These are phyloP conservation scores for Heteropelma amictum DNA, from an alignment of 2,888 invertebrate genomes.

Conservation along the genomic window DNA sequence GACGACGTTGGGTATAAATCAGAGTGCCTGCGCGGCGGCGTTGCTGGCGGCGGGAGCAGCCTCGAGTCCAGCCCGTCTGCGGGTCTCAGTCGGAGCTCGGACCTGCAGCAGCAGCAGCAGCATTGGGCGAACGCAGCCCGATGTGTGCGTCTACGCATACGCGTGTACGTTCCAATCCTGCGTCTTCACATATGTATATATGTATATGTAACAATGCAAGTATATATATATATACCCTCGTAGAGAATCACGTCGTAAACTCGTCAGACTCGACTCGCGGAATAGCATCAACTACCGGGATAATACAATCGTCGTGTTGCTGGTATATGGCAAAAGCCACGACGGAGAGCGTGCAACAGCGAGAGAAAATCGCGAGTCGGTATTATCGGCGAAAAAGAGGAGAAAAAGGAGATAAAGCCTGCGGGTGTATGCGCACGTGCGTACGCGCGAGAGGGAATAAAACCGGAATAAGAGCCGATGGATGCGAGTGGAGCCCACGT, in stretches of 20 bases:
- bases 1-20: conserved; percentile 77
- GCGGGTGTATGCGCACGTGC: too few species aligned
- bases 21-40: conserved; percentile 63
- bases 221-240: conserved; percentile 46
- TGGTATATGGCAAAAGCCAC: conserved; percentile 2
- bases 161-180: neutral
- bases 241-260: conserved; percentile 72
- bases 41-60: conserved; percentile 38
- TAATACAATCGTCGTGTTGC: conserved; percentile 74
- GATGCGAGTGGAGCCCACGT: conserved; percentile 24
- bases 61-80: conserved; percentile 51
- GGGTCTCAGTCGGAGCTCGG: conserved; percentile 66
- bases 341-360: neutral
- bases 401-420: conserved; percentile 5
- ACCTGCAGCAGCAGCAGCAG: conserved; percentile 41
- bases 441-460: neutral
- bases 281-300: conserved; percentile 77
- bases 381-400: conserved; percentile 12
- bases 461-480: conserved; percentile 37
- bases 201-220: conserved; percentile 5
- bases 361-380: conserved; percentile 22
- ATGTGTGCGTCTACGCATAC: neutral
- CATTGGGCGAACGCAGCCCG: conserved; percentile 3
- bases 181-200: neutral
- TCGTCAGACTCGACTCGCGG: conserved; percentile 76